Conservation (phyloP, 2,888 invertebrate species). For the Tenthredo livida region DNA sequence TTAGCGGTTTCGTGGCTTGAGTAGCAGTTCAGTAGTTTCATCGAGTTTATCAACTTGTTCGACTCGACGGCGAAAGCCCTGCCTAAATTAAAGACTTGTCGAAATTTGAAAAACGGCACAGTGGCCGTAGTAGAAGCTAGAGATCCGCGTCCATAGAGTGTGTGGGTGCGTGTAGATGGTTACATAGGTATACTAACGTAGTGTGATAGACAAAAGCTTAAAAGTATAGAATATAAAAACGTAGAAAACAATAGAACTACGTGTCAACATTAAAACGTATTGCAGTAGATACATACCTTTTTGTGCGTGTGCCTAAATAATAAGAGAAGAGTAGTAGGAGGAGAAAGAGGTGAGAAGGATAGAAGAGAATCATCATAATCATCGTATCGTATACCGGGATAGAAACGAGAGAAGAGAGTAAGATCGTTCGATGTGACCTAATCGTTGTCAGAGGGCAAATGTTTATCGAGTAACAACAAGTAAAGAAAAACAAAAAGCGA, state of each 20-base stretch:
- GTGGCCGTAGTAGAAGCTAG: neutral
- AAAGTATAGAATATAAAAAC: neutral
- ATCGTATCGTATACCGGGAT: neutral
- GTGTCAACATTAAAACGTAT: neutral
- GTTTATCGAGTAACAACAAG: constrained; percentile 26
- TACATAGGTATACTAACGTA: constrained; percentile 13
- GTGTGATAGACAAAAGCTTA: constrained; percentile 16
- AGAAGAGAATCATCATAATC: neutral
- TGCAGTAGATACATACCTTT: neutral
- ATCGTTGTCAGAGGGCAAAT: constrained; percentile 41
- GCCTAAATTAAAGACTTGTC: neutral
- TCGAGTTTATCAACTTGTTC: constrained; percentile 43
- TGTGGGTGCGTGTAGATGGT: constrained; percentile 42
- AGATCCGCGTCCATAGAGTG: constrained; percentile 45
- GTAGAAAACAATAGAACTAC: constrained; percentile 9
- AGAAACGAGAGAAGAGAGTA: constrained; percentile 3
- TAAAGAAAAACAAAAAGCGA: neutral
- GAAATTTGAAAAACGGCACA: neutral
- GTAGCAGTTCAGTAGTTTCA: constrained; percentile 40
- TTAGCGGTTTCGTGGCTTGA: constrained; percentile 38
- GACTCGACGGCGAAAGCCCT: neutral
- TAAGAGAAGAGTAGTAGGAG: neutral
- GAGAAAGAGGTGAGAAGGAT: neutral
- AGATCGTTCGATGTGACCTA: constrained; percentile 17
- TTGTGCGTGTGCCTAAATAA: neutral